Base-by-base conservation (phyloP, 2,113 vertebrate genomes). In the Phoenicopterus ruber region DNA sequence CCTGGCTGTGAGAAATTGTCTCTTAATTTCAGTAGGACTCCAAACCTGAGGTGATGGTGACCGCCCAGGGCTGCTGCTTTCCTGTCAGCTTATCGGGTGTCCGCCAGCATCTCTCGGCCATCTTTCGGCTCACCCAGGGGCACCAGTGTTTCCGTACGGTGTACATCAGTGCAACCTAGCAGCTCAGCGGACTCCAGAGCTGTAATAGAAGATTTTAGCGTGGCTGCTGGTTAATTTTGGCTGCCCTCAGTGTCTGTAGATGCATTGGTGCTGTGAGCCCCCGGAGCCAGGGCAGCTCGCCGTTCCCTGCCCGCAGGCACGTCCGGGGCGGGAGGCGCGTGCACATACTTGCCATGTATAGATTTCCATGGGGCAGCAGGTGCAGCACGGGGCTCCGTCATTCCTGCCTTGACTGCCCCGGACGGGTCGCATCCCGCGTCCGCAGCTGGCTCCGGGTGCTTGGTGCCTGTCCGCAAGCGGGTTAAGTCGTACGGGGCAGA, bases 371-470 rank as follows among this genome's bases (percentile, higher is more conserved):
- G 21, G 36, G 46, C 32, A 25, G 73, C 73, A 50, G 54, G 54
- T 59, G 73, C 73, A 26, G 44, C 4, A 2, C 3, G 2, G 59
- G 40, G 50, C 61, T 88, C 55, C 74, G 18, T 32, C 54, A 20
- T 71, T 70, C 74, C 65, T 29, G 38, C 46, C 38, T 52, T 8
- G 38, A 8, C 65, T 62, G 22, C 11, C 13, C 4, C 1, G 1
- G 13, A 15, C 0, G 40, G n/a, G 28, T 79, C 9, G 1, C 34
- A 12, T 38, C 74, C 57, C 6, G 3, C 29, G 44, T 3, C n/a
- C 55, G 16, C 22, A 21, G 63, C 73, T 36, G 63, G 63, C 12
- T n/a, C 32, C 17, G 54, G 46, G 46, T 13, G 4, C 44, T 67
- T 7, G 28, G 47, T 55, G 25, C 58, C 55, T 21, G 2, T 32